Conservation (phyloP, 2,888 invertebrate genomes). For the Lasioglossum marginatum region DNA sequence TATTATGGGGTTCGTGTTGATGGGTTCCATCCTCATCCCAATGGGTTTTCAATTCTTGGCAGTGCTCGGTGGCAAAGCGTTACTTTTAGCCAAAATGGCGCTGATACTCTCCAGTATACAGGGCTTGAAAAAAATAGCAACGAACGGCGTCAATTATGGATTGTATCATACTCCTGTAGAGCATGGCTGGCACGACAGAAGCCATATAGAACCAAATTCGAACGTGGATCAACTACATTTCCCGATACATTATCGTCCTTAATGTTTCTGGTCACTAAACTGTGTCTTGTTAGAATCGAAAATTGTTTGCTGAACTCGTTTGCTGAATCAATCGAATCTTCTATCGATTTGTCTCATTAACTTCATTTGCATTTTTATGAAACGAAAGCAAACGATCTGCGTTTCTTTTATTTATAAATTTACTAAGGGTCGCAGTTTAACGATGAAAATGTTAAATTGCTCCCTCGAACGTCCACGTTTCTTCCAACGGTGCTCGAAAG, state of each 20-base stretch:
- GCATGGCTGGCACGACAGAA: conserved; percentile 82
- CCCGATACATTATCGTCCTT: conserved; percentile 26
- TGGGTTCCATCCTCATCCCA: conserved; percentile 91
- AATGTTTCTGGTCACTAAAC: not conserved
- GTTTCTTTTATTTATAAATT: not conserved
- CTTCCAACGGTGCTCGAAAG: not conserved
- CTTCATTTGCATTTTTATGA: no score
- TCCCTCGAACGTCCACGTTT: not conserved
- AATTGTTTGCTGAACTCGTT: not conserved
- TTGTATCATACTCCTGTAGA: conserved; percentile 88
- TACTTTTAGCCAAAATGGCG: conserved; percentile 93
- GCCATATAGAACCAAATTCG: conserved; percentile 70
- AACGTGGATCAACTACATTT: conserved; percentile 54
- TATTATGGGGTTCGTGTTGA: conserved; percentile 91
- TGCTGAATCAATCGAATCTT: no score
- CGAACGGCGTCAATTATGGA: conserved; percentile 91
- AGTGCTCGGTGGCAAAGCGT: conserved; percentile 92
- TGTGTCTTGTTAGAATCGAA: not conserved
- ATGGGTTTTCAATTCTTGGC: conserved; percentile 94
- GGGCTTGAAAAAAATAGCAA: conserved; percentile 91
- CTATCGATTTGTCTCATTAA: no score
- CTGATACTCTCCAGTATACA: conserved; percentile 92
- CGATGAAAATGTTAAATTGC: not conserved
- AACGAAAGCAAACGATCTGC: not conserved
- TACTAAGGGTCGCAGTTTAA: not conserved